Evolutionary conservation across 2,113 vertebrate genomes (phyloP), one percentile per base, ranked within the genome.

Genomic region (Ictalurus punctatus): DNA sequence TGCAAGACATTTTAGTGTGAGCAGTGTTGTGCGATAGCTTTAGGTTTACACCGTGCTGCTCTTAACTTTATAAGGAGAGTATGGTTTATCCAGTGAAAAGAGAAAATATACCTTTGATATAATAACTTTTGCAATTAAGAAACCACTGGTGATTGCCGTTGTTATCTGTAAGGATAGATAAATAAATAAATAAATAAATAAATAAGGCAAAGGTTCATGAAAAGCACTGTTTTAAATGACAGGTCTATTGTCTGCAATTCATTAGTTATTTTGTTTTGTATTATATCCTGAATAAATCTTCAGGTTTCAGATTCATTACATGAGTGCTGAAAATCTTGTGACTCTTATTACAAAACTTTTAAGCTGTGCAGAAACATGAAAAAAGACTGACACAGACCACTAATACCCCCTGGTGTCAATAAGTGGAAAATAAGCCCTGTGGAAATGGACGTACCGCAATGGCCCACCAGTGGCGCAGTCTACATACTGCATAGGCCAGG

Each of bases 401-500:
- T 90, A 85, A 30, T 63, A 34, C 52, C 83, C 84, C 76, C 90
- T 90, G 34, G 87, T 86, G 90, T 81, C 25, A 44, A 59, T 17
- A 37, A 10, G 19, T 37, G 25, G 37, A 37, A 83, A 2, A 10
- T 7, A 54, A 74, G 8, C 12, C 30, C 8, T 27, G 52, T 30
- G 37, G 14, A 67, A 58, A 14, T 34, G 1, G 37, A 97, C 98
- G 95, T 93, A 99, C 98, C 88, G 98, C 98, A 87, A 99, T 97
- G 83, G 97, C 97, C 97, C 98, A 99, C 98, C 98, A 99, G 89
- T 99, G 98, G 79, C 94, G 96, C 48, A 99, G 95, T 93, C 94
- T 97, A 91, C 96, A 99, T 71, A 98, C 95, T 23, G 98, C 98
- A 93, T 99, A 99, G 1, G 97, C 97, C 94, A 99, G 93, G 93